phyloP scores from a whole-genome alignment of 2,888 invertebrate genomes.

The Euplagia quadripunctaria region DNA sequence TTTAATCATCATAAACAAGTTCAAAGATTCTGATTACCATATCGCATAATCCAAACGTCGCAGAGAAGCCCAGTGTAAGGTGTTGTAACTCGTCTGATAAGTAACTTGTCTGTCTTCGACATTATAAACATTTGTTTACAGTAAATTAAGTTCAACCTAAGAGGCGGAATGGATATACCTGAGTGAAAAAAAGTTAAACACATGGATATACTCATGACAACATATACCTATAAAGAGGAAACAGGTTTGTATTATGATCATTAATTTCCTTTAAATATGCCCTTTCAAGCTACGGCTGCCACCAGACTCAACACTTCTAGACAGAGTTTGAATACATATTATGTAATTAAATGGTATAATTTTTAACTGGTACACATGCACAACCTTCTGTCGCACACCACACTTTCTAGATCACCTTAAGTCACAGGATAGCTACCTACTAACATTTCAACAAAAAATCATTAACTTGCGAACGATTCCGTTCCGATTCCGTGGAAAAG shows the following conservation, averaged over 20 bases:
- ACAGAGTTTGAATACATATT: neutral
- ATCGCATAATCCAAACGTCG: too few relatives aligned
- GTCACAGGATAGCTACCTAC: neutral
- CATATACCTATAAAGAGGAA: neutral
- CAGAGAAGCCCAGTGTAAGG: neutral
- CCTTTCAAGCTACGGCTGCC: too few relatives aligned
- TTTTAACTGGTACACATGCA: neutral
- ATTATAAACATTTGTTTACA: neutral
- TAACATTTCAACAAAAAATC: neutral
- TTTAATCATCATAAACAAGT: neutral
- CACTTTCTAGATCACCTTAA: neutral
- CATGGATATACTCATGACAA: neutral
- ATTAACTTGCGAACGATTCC: neutral
- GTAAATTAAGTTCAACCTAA: neutral
- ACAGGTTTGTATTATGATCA: neutral
- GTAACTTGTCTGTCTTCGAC: neutral
- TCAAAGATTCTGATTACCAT: neutral
- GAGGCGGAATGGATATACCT: too few relatives aligned
- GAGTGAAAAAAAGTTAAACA: neutral
- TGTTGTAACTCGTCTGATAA: neutral
- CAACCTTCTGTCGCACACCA: neutral
- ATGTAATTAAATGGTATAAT: neutral
- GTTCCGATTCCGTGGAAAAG: slow-evolving; percentile 8
- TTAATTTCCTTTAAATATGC: neutral
- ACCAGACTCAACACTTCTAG: neutral